phyloP scores from a whole-genome alignment of 2,113 vertebrate genomes.

The Bos taurus region ARS-UCD2.0 NC_037356.1:7329501-7330000 shows the following conservation, averaged over 20 bases:
- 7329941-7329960: background rate
- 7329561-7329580: background rate
- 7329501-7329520: background rate
- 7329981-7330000: background rate
- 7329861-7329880: background rate
- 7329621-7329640: background rate
- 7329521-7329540: background rate
- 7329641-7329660: background rate
- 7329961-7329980: background rate
- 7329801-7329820: background rate
- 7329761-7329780: background rate
- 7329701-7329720: background rate
- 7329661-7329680: background rate
- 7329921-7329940: background rate
- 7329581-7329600: background rate
- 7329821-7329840: background rate
- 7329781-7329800: background rate
- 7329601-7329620: background rate
- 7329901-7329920: background rate
- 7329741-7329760: background rate
- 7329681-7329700: background rate
- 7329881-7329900: background rate
- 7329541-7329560: background rate
- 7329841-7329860: rapidly evolving
- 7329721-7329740: background rate